phyloP scores from a whole-genome alignment of 1,140 invertebrate genomes.

The Lasioglossum albipes region DNA sequence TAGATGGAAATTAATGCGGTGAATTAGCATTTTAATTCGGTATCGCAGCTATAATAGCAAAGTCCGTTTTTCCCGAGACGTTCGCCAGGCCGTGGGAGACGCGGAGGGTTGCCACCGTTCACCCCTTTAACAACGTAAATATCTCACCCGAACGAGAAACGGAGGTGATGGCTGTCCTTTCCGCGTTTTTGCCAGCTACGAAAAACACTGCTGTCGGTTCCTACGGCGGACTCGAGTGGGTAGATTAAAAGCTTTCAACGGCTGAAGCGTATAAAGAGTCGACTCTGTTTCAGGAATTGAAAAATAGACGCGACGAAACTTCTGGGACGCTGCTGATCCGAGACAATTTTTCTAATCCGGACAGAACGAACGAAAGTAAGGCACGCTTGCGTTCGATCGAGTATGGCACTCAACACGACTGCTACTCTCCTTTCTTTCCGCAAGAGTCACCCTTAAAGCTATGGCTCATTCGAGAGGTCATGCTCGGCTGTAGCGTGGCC shows the following conservation, averaged over 20 bases:
- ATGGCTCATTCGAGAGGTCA: too few species aligned
- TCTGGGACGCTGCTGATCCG: background rate
- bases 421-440: too few species aligned
- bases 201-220: constrained; percentile 28
- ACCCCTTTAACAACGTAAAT: constrained; percentile 53
- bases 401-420: too few species aligned
- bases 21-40: constrained; percentile 72
- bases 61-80: constrained; percentile 22
- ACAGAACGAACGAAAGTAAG: background rate
- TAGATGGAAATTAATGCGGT: constrained; percentile 69
- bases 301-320: constrained; percentile 1
- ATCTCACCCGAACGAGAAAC: constrained; percentile 46
- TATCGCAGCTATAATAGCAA: constrained; percentile 58
- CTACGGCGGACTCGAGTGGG: constrained; percentile 16
- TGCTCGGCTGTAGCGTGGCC: too few species aligned
- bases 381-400: background rate
- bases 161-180: constrained; percentile 43
- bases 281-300: background rate
- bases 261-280: background rate
- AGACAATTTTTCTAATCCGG: background rate
- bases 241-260: constrained; percentile 33
- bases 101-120: background rate
- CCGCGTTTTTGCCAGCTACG: constrained; percentile 14
- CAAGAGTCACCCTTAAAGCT: too few species aligned
- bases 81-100: background rate